Conservation (phyloP, 2,797 vertebrate genomes). For the Merluccius polli region DNA sequence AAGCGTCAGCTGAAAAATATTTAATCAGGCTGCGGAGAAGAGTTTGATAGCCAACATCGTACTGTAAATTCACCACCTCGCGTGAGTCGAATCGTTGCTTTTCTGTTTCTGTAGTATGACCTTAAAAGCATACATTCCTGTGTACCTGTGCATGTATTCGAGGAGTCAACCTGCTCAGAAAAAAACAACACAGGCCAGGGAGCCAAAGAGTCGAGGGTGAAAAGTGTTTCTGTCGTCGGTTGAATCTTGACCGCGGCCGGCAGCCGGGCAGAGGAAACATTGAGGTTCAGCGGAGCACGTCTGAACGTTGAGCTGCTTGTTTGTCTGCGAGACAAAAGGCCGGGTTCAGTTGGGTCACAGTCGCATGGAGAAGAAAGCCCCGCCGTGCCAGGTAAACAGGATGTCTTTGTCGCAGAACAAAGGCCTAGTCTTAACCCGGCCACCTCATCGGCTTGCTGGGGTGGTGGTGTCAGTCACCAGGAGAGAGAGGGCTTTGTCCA, state of each 20-base stretch:
- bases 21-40: background rate
- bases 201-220: background rate
- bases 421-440: conserved; percentile 71
- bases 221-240: background rate
- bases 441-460: conserved; percentile 69
- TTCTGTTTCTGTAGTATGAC: too few species aligned
- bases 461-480: conserved; percentile 50
- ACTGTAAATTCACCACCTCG: background rate
- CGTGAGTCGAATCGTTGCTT: too few species aligned
- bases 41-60: background rate
- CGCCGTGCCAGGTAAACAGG: conserved; percentile 75
- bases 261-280: conserved; percentile 14
- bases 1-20: background rate
- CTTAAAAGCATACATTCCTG: too few species aligned
- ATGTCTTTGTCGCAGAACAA: conserved; percentile 74
- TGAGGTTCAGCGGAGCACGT: conserved; percentile 68
- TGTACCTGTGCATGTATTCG: too few species aligned
- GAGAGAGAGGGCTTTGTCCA: conserved; percentile 47
- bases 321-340: conserved; percentile 70
- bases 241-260: background rate
- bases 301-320: conserved; percentile 66
- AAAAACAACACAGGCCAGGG: too few species aligned
- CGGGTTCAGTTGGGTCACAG: conserved; percentile 72
- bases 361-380: conserved; percentile 71
- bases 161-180: too few species aligned